Percentiles rank a stretch among this genome's conserved stretches.
These are phyloP conservation scores for Rotaria sp. DNA, from an alignment of 2,888 invertebrate species.

Conservation along the genomic window DNA sequence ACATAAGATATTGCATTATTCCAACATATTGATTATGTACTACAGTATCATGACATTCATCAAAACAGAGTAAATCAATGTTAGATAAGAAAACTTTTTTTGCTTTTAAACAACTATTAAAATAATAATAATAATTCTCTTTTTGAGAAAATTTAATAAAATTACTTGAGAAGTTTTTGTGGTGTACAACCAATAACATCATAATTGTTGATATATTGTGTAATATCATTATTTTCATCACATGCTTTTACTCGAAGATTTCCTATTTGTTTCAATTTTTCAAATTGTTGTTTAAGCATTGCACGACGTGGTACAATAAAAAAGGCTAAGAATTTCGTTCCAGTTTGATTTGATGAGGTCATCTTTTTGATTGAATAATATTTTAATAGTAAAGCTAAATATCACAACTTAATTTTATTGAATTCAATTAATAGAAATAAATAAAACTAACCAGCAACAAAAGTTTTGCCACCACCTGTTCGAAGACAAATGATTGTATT, in stretches of 20 bases:
- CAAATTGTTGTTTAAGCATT: not conserved
- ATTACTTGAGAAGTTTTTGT: not conserved
- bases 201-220: not conserved
- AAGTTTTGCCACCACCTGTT: not conserved
- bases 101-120: not conserved
- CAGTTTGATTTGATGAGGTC: not conserved
- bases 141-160: not conserved
- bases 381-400: conserved; percentile 2
- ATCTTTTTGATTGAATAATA: not conserved
- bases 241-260: not conserved
- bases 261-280: not conserved
- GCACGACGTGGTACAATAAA: conserved; percentile 2
- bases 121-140: not conserved
- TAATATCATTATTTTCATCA: not conserved
- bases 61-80: not conserved
- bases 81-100: not conserved
- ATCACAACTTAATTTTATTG: not conserved
- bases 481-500: conserved; percentile 6
- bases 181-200: conserved; percentile 10
- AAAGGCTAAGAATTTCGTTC: not conserved
- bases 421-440: not conserved
- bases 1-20: not conserved
- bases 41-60: not conserved
- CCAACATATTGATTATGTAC: not conserved
- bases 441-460: not conserved